These are phyloP conservation scores for Xenopus borealis DNA, from an alignment of 2,113 vertebrate species.

Conservation along the genomic window DNA sequence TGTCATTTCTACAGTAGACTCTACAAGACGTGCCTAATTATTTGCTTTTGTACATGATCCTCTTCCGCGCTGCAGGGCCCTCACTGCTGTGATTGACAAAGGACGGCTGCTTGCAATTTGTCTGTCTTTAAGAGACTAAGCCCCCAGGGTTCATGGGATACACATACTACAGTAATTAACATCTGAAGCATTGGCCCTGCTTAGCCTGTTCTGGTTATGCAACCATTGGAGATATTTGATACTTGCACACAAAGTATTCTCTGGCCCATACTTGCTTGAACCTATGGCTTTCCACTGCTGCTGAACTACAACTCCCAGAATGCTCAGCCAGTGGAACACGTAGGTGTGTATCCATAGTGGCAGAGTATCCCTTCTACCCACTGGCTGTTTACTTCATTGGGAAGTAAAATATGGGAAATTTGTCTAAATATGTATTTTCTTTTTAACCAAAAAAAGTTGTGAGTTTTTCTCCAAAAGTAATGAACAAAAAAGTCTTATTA, in stretches of 20 bases:
- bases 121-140: conserved; percentile 23
- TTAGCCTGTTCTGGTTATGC: not conserved
- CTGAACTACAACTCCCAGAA: not conserved
- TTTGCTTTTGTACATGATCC: conserved; percentile 36
- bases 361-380: too few relatives aligned
- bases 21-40: conserved; percentile 30
- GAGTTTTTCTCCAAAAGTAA: too few relatives aligned
- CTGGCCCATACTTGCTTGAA: not conserved
- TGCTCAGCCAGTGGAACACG: not conserved
- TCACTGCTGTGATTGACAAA: conserved; percentile 19
- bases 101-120: conserved; percentile 42
- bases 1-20: conserved; percentile 43
- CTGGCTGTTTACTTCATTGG: too few relatives aligned
- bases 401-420: too few relatives aligned
- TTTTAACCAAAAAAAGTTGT: too few relatives aligned
- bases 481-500: too few relatives aligned
- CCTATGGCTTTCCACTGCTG: not conserved
- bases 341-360: too few relatives aligned
- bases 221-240: not conserved
- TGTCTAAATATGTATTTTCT: too few relatives aligned
- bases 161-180: conserved; percentile 35
- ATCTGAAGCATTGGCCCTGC: not conserved
- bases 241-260: not conserved
- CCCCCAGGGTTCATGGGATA: conserved; percentile 35
- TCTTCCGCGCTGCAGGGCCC: conserved; percentile 40